Evolutionary conservation across 2,113 vertebrate genomes (phyloP).

Genomic region (Lucifuga dentata): DNA sequence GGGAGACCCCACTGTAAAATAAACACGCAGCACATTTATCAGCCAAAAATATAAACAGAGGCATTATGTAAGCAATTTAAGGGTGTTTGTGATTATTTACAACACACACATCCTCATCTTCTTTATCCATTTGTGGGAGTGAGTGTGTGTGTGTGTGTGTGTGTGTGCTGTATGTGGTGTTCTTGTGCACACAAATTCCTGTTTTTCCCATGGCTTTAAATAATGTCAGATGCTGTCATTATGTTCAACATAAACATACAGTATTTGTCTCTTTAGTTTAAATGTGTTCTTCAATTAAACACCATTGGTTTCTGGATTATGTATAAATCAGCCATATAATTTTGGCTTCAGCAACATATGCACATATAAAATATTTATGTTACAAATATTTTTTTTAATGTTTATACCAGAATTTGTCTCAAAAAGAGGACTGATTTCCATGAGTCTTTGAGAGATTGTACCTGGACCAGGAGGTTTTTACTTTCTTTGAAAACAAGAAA

Average conservation of each 20-base stretch:
- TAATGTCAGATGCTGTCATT: conserved; percentile 11
- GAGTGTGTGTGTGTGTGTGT: conserved; percentile 1
- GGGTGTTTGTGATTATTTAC: conserved; percentile 16
- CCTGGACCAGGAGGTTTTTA: too few relatives aligned
- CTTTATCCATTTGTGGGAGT: conserved; percentile 3
- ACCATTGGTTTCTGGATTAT: too few relatives aligned
- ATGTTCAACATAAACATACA: neutral
- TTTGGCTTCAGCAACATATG: too few relatives aligned
- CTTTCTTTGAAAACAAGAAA: too few relatives aligned
- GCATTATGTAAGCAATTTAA: conserved; percentile 34
- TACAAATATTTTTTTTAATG: too few relatives aligned
- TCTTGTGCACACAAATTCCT: neutral
- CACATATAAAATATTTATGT: too few relatives aligned
- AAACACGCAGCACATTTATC: conserved; percentile 72
- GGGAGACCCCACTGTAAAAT: conserved; percentile 45
- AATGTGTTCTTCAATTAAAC: too few relatives aligned
- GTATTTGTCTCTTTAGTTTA: too few relatives aligned
- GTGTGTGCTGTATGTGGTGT: conserved; percentile 3
- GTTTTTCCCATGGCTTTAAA: conserved; percentile 7
- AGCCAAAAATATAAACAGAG: conserved; percentile 60
- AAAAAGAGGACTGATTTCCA: too few relatives aligned
- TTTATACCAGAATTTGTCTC: too few relatives aligned
- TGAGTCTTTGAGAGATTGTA: too few relatives aligned
- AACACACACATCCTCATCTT: neutral
- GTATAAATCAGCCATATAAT: too few relatives aligned